Evolutionary conservation across 2,888 invertebrate species (phyloP).

Genomic region (Rhopalosiphum nymphaeae): DNA sequence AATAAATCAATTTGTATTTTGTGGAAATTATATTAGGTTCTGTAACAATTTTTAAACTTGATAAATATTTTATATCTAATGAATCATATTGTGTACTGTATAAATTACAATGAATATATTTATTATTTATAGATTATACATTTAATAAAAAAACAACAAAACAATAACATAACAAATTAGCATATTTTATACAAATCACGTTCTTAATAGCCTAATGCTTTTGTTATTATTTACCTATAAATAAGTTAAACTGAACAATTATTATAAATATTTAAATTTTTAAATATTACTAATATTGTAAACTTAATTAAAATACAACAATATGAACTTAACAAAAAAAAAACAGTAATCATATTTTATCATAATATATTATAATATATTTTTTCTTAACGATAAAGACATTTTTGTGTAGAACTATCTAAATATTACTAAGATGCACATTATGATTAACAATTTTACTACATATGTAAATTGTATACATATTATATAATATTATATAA

Average conservation of each 20-base stretch:
- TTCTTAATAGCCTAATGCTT: conserved; percentile 11
- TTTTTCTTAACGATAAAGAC: background rate
- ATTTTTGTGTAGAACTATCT: background rate
- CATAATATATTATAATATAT: background rate
- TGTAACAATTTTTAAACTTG: conserved; percentile 11
- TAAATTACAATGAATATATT: conserved; percentile 1
- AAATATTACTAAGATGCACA: background rate
- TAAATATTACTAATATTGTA: conserved; percentile 10
- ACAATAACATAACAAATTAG: conserved; percentile 48
- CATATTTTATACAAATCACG: conserved; percentile 46
- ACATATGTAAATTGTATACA: background rate
- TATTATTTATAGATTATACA: conserved; percentile 25
- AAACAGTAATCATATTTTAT: conserved; percentile 18
- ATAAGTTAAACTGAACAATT: conserved; percentile 38
- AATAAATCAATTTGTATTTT: background rate
- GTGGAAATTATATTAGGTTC: background rate
- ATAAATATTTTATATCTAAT: conserved; percentile 6
- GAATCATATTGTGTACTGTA: background rate
- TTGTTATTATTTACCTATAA: background rate
- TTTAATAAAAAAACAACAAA: conserved; percentile 51
- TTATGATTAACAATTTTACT: conserved; percentile 8
- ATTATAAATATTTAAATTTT: background rate
- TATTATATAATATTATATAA: background rate
- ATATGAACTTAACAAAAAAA: background rate
- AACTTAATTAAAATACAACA: conserved; percentile 27